Conservation (phyloP, 2,113 vertebrate species). For the Pterophyllum scalare region DNA sequence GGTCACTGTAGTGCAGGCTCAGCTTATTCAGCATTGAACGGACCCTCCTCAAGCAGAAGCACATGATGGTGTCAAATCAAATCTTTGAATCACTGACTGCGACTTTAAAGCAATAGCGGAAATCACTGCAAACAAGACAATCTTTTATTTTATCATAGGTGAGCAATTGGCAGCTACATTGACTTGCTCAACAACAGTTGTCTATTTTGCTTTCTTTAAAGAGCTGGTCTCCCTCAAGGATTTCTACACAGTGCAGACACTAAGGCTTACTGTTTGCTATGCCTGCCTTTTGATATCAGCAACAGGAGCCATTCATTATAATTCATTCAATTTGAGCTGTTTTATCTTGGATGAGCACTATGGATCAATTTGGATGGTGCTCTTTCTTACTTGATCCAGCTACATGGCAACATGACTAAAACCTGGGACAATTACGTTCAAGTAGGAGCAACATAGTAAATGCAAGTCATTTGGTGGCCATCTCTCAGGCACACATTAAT, state of each 20-base stretch:
- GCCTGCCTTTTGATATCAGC: background rate
- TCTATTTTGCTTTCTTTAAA: constrained; percentile 5
- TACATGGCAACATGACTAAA: background rate
- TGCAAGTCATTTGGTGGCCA: background rate
- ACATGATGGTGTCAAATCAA: constrained; percentile 3
- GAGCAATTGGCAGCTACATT: background rate
- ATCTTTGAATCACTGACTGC: background rate
- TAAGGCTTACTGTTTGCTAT: background rate
- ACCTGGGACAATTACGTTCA: background rate
- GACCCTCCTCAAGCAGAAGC: background rate
- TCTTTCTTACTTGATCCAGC: background rate
- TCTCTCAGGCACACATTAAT: background rate
- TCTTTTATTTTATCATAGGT: background rate
- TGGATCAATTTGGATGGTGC: background rate
- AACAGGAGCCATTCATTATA: background rate
- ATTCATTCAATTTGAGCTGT: background rate
- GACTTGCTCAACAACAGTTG: constrained; percentile 8
- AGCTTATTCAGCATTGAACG: constrained; percentile 14
- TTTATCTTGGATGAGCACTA: background rate
- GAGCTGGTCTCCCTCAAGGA: background rate
- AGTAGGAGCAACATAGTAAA: background rate
- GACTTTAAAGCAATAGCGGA: background rate
- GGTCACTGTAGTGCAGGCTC: constrained; percentile 29
- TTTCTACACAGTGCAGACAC: background rate
- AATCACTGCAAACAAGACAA: background rate